Conservation (phyloP, 2,113 vertebrate species). For the Phylloscopus trochiloides region DNA sequence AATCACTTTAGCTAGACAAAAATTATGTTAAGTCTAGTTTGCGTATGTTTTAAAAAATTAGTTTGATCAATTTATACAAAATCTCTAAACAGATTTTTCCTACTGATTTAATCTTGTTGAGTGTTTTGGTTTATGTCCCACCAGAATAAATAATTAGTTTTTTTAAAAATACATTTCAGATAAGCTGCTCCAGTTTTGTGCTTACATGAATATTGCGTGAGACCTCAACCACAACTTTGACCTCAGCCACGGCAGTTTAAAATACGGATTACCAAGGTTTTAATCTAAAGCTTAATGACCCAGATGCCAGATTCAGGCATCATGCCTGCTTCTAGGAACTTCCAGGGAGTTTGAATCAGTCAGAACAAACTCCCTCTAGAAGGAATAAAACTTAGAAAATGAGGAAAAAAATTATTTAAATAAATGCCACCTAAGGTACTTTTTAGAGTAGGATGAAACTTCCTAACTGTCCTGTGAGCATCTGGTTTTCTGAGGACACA, state of each 20-base stretch:
- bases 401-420: neutral
- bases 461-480: neutral
- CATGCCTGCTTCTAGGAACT: neutral
- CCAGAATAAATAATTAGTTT: neutral
- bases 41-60: neutral
- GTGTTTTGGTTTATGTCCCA: neutral
- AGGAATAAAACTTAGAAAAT: neutral
- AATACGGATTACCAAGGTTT: neutral
- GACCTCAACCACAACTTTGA: neutral
- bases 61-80: neutral
- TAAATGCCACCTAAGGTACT: neutral
- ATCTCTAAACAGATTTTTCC: neutral
- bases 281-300: neutral
- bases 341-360: neutral
- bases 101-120: neutral
- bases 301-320: neutral
- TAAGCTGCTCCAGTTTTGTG: neutral
- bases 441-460: neutral
- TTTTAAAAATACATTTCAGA: neutral
- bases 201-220: neutral
- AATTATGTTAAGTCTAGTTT: neutral
- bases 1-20: neutral
- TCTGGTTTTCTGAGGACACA: neutral
- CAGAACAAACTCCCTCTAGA: neutral
- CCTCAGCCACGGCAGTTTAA: neutral